A percentile compares a stretch with the other conserved stretches of the same genome.
Evolutionary conservation across 1,140 invertebrate genomes (phyloP).

Genomic region (Capitella teleta): DNA sequence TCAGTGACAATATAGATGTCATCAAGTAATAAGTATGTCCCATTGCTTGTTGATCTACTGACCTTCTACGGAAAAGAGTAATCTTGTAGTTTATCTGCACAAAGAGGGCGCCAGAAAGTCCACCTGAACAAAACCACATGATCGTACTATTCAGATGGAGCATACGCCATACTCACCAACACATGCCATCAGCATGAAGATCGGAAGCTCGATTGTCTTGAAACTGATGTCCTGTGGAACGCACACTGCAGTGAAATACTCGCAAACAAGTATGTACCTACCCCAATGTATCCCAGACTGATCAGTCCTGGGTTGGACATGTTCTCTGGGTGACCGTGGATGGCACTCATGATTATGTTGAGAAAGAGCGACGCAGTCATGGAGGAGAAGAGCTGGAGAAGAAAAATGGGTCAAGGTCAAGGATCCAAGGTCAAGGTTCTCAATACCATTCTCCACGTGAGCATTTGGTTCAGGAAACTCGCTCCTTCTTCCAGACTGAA

Average conservation of each 20-base stretch:
- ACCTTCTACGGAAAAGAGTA: slow-evolving; percentile 5
- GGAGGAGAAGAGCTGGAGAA: slow-evolving; percentile 11
- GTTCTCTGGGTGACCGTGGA: slow-evolving; percentile 5
- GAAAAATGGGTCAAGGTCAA: too few species aligned
- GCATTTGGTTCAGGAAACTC: slow-evolving; percentile 94
- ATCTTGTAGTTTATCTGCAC: slow-evolving; percentile 10
- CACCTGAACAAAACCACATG: slow-evolving; percentile 3
- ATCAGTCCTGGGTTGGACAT: slow-evolving; percentile 8
- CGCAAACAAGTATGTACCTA: too few species aligned
- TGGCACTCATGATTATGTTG: slow-evolving; percentile 7
- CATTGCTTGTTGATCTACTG: too few species aligned
- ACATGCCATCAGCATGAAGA: slow-evolving; percentile 81
- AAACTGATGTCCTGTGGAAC: slow-evolving; percentile 60
- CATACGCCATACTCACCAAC: slow-evolving; percentile 55
- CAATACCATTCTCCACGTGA: slow-evolving; percentile 81
- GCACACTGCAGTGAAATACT: too few species aligned
- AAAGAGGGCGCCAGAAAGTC: slow-evolving; percentile 5
- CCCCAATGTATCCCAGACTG: slow-evolving; percentile 9
- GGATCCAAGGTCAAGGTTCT: too few species aligned
- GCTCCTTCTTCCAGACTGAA: slow-evolving; percentile 97
- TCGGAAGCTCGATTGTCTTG: slow-evolving; percentile 73
- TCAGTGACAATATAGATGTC: too few species aligned
- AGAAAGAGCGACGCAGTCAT: slow-evolving; percentile 1
- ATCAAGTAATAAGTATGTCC: too few species aligned
- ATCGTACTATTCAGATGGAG: too few species aligned